Evolutionary conservation across 1,140 invertebrate species (phyloP).

Genomic region (Micrasema longulum): DNA sequence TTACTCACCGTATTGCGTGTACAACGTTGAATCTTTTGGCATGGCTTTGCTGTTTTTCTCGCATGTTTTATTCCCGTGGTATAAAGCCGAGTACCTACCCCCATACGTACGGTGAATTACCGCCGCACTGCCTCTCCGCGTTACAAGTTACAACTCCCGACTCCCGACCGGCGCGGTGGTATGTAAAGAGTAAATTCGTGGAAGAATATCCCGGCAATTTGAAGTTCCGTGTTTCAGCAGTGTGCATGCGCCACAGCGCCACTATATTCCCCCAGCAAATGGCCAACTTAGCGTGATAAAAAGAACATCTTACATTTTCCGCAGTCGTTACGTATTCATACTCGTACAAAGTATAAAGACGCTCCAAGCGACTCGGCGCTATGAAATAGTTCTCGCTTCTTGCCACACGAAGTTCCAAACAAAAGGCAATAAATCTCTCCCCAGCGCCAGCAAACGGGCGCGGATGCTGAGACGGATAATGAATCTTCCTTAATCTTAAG

Average conservation of each 20-base stretch:
- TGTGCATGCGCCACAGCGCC: constrained; percentile 1
- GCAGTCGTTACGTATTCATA: constrained; percentile 23
- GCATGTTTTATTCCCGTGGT: too few relatives aligned
- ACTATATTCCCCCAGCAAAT: background rate
- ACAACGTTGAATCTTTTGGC: too few relatives aligned
- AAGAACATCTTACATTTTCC: constrained; percentile 22
- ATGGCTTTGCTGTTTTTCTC: too few relatives aligned
- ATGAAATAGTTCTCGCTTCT: constrained; percentile 28
- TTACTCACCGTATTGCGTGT: too few relatives aligned
- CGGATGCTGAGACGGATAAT: constrained; percentile 19
- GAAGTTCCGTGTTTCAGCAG: background rate
- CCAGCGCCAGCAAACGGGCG: constrained; percentile 15
- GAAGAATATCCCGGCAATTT: background rate
- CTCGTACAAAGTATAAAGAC: constrained; percentile 15
- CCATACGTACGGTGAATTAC: too few relatives aligned
- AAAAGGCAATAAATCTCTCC: constrained; percentile 45
- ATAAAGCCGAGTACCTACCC: too few relatives aligned
- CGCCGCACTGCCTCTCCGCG: too few relatives aligned
- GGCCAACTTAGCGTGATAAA: constrained; percentile 16
- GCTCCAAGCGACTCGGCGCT: constrained; percentile 11
- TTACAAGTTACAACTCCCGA: too few relatives aligned
- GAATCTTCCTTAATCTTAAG: constrained; percentile 10
- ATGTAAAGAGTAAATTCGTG: too few relatives aligned
- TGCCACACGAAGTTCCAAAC: constrained; percentile 14
- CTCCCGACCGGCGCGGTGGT: too few relatives aligned